Percentiles rank a stretch among this genome's conserved stretches.
These are phyloP conservation scores for Sminthopsis crassicaudata DNA, from an alignment of 2,113 vertebrate species.

Conservation along the genomic window DNA sequence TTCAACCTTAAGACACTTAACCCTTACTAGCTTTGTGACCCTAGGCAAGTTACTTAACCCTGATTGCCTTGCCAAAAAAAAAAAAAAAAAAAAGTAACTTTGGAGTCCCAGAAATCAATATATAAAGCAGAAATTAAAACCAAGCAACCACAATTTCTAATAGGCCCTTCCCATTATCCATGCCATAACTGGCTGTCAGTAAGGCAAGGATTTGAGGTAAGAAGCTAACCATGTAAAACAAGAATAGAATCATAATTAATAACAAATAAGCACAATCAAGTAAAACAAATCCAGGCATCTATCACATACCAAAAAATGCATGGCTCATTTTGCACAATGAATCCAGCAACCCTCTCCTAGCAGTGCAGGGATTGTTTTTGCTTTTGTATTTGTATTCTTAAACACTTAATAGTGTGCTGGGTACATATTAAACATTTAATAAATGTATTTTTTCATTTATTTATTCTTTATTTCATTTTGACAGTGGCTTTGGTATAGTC, in stretches of 20 bases:
- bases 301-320: not conserved
- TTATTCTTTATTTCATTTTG: not conserved
- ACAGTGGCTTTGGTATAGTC: not conserved
- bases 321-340: not conserved
- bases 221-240: not conserved
- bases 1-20: no score
- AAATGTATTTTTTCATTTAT: not conserved
- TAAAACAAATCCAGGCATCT: not conserved
- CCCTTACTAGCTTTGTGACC: no score
- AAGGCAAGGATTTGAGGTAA: not conserved
- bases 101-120: not conserved
- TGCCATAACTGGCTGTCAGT: not conserved
- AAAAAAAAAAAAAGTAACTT: not conserved
- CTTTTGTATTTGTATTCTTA: no score
- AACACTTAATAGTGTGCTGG: no score
- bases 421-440: no score
- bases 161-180: not conserved
- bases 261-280: not conserved
- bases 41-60: no score
- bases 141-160: not conserved
- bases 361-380: no score
- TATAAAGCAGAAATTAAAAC: not conserved
- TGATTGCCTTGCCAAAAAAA: no score
- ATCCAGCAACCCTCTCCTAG: not conserved
- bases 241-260: not conserved